phyloP scores from a whole-genome alignment of 2,797 vertebrate species.

The Trachops cirrhosus region DNA sequence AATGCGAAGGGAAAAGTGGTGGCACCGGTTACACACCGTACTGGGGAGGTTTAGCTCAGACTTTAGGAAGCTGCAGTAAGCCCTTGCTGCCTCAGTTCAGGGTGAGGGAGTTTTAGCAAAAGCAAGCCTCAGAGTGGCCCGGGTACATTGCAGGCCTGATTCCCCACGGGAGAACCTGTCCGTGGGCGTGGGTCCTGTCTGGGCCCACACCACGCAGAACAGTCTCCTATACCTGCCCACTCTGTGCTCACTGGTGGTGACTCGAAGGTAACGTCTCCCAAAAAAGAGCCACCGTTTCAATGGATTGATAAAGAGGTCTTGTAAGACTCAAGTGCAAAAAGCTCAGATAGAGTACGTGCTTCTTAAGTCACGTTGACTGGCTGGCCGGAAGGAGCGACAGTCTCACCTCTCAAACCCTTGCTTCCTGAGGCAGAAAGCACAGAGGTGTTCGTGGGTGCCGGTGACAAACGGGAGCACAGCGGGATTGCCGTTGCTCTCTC shows the following conservation, averaged over 20 bases:
- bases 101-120: no score
- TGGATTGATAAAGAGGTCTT: not conserved
- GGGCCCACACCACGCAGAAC: no score
- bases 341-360: not conserved
- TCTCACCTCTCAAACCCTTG: not conserved
- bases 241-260: not conserved
- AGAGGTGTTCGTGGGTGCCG: not conserved
- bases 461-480: not conserved
- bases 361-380: not conserved
- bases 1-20: no score
- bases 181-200: no score
- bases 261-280: not conserved
- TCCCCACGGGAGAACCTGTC: no score
- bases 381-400: not conserved
- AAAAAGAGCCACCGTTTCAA: not conserved
- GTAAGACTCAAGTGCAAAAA: not conserved
- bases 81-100: no score
- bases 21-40: no score
- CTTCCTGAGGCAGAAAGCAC: not conserved
- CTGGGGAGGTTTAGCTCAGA: no score
- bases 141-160: no score
- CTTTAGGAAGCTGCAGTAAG: no score
- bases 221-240: no score
- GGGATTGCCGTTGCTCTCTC: not conserved
- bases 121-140: no score